Conservation (phyloP, 2,888 invertebrate species). For the Hedychridium roseum region DNA sequence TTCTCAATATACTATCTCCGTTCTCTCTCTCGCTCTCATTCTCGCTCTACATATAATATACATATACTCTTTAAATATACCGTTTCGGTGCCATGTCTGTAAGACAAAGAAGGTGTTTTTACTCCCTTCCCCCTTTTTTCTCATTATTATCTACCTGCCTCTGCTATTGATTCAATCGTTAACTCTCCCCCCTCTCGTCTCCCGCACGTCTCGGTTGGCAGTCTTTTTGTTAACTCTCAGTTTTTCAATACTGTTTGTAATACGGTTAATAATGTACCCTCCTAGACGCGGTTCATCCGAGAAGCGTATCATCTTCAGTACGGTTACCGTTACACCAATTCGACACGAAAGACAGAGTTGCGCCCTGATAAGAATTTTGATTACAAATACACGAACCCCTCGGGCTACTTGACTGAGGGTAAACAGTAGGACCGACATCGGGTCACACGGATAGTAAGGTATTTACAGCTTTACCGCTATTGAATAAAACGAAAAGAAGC, state of each 20-base stretch:
- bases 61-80: slow-evolving; percentile 9
- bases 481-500: no score
- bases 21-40: slow-evolving; percentile 2
- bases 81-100: no score
- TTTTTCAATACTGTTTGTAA: slow-evolving; percentile 62
- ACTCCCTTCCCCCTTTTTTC: slow-evolving; percentile 9
- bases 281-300: slow-evolving; percentile 32
- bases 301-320: slow-evolving; percentile 39
- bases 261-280: slow-evolving; percentile 48
- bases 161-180: slow-evolving; percentile 3
- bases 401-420: no score
- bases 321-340: no score
- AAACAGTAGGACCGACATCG: no score
- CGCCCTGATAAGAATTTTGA: no score
- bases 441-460: no score
- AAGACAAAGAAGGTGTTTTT: no score
- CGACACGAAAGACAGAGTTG: no score
- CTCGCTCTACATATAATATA: slow-evolving; percentile 8
- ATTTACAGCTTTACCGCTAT: no score
- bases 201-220: slow-evolving; percentile 45
- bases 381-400: no score
- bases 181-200: slow-evolving; percentile 13
- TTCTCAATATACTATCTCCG: slow-evolving; percentile 37
- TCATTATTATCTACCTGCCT: slow-evolving; percentile 15
- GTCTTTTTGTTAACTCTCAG: slow-evolving; percentile 53